Base-by-base conservation (phyloP, 2,797 vertebrate genomes). In the Sebastes taczanowskii region DNA sequence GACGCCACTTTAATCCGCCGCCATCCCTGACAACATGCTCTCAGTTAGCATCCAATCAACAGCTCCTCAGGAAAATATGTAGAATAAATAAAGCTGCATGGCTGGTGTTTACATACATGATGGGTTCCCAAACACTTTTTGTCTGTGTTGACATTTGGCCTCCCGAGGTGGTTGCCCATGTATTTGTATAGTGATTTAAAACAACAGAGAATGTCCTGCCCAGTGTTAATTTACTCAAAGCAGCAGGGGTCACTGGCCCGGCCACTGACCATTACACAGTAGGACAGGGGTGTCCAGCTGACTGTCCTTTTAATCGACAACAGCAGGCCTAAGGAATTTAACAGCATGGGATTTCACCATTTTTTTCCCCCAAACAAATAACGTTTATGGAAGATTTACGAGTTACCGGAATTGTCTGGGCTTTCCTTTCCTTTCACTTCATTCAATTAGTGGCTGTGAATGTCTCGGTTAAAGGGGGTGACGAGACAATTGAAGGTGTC, bases 221-320 rank as follows among this genome's bases (percentile, higher is more conserved):
- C 94, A 93, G 94, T 95, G 89, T 94, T 95, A 92, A 96, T 96
- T 95, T 95, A 95, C 94, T 94, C 92, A 95, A 94, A 97, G 91
- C 95, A 94, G 94, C 91, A 92, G 94, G 94, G 91, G 92, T 88
- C 92, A 78, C 85, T 71, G 92, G 94, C 93, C 93, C 88, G 95
- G 94, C 94, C 92, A 94, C 95, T 97, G 96, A 97, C 95, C 96
- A 97, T 96, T 96, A 95, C 95, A 92, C 96, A 95, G 95, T 95
- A 93, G 93, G 94, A 95, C 93, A 87, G 89, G 89, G 94, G 90
- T 96, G 91, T 96, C 95, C 95, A 95, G 94, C 95, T 96, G 96
- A 96, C 95, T 94, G 95, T 94, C 96, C 95, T 94, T 94, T 96
- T 96, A 96, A 96, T 97, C 95, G 94, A 96, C 94, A 94, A 93